Evolutionary conservation across 2,888 invertebrate species (phyloP), one percentile per base, ranked within the genome.

Genomic region (Brachypterus glaber): DNA sequence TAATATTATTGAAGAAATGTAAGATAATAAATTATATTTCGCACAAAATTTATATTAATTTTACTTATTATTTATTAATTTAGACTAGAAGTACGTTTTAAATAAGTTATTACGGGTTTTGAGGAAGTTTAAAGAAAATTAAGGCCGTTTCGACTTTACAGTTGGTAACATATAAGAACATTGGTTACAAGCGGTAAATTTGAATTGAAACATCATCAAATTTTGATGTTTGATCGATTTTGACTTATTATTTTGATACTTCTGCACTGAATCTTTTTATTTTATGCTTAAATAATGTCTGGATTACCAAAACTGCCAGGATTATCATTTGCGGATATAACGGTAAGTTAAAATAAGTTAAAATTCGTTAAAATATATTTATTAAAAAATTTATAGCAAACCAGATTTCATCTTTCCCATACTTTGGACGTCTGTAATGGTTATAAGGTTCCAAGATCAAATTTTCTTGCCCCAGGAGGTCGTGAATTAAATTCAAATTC

Each of bases 261-360:
- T 27, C 12, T 9, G 8, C 5, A 4, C 12, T 11, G 8, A 27
- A 27, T 11, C 12, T 27, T 11, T 27, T 9, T 21, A 11, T 9
- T 27, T 11, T 13, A 27, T 27, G 7, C 8, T 5, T 11, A 27
- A 5, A 11, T 27, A 40, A 64, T 66, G 66, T 47, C 62, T 40
- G 77, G 78, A 33, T 64, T 84, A 33, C 83, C 84, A 3, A 76
- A 80, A 62, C 63, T 83, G 38, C 83, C 83, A 4, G 83, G 82
- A 34, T 72, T 77, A 50, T 69, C 69, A 9, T 81, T 82, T 58
- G 63, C 69, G 24, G 79, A 82, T 60, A 75, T 79, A 3, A 76
- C 76, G n/a, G 64, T 65, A 57, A 57, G 59, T 37, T 30, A 24
- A 13, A 18, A 17, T 16, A 11, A 14, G 14, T 14, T 30, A 35